Conservation (phyloP, 2,888 invertebrate genomes). For the Orthosia gracilis region DNA sequence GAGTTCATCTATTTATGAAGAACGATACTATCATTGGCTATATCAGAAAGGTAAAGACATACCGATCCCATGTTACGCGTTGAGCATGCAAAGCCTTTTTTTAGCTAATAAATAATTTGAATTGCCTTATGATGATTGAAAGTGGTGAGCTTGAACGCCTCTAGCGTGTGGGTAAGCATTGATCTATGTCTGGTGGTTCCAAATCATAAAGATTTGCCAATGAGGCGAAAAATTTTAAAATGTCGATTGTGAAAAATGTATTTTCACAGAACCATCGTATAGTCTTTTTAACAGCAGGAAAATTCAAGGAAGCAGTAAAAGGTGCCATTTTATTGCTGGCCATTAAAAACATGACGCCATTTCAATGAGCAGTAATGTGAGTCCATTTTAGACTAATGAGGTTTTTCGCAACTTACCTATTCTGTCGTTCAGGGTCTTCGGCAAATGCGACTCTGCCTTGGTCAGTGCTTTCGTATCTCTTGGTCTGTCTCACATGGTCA, state of each 20-base stretch:
- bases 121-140: no score
- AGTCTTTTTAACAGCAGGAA: background rate
- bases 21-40: background rate
- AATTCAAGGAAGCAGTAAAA: slow-evolving; percentile 13
- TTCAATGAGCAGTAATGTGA: slow-evolving; percentile 6
- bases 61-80: background rate
- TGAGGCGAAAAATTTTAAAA: background rate
- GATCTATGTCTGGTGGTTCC: no score
- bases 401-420: slow-evolving; percentile 73
- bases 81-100: background rate
- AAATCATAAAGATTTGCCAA: background rate
- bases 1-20: slow-evolving; percentile 14
- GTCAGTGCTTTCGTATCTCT: slow-evolving; percentile 77
- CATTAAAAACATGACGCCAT: slow-evolving; percentile 35
- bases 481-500: slow-evolving; percentile 78
- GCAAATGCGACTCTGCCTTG: slow-evolving; percentile 82
- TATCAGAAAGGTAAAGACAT: background rate
- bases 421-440: slow-evolving; percentile 80
- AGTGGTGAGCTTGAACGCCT: background rate
- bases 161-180: no score
- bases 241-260: background rate
- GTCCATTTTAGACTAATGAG: background rate
- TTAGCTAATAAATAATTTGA: no score
- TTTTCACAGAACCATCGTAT: background rate
- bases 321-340: background rate